Base-by-base conservation (phyloP, 1,140 invertebrate genomes). In the Lucilia sericata region DNA sequence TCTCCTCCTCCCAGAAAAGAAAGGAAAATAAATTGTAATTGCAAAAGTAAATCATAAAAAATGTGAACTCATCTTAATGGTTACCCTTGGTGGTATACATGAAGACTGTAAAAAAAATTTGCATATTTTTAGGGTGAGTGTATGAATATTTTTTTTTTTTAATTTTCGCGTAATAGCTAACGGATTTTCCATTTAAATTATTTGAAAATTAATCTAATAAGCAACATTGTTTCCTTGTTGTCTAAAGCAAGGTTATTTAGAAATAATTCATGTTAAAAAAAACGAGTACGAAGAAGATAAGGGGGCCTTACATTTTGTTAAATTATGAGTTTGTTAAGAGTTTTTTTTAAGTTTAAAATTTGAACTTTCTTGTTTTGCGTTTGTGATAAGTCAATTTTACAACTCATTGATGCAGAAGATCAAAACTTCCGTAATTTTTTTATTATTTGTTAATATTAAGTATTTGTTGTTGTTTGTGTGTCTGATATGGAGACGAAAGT, bases 111-210 rank as follows among this genome's bases (percentile, higher is more conserved):
- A 34, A 14, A 30, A 80, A 80, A 80, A 80, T 80, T 80, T 80
- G 76, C 76, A 80, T 80, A 80, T 49, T 80, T 80, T 80, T 21
- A 49, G 76, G 76, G 76, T 80, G 76, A 49, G 42, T 51, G n/a
- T 0, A 21, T 12, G 5, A 14, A n/a, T 36, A 34, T 12, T 0
- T 34, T 12, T 42, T n/a, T 34, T 74, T 42, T 13, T 34, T 51
- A 49, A 80, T 49, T 80, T 80, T 70, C 65, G 76, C 76, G 76
- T 80, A 51, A 80, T 80, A 25, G 76, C 76, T 51, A 80, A 80
- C 76, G 76, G 76, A 80, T 80, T 80, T 80, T 80, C 47, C 76
- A 80, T 80, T 80, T 80, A 49, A 80, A 80, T 80, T 80, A 80
- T 80, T 80, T 80, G 76, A 49, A 49, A 80, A 80, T 80, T 80